A percentile compares a stretch with the other conserved stretches of the same genome.
Evolutionary conservation across 2,113 vertebrate genomes (phyloP).

Genomic region (Cairina moschata): DNA sequence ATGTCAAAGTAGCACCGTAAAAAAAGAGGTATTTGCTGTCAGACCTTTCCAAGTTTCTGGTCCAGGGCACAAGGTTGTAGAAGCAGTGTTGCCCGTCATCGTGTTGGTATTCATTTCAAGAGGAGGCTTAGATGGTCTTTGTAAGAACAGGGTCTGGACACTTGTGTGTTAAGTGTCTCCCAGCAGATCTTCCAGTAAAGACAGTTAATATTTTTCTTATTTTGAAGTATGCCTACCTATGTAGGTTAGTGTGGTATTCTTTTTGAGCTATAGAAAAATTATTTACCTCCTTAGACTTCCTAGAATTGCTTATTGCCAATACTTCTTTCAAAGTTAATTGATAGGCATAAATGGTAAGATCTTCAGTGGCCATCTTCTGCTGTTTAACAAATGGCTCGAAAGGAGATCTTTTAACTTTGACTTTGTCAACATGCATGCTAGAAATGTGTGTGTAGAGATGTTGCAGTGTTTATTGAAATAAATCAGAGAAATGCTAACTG

Average conservation of each 20-base stretch:
- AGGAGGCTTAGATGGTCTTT: not conserved
- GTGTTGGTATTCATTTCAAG: not conserved
- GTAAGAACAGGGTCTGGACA: not conserved
- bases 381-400: not conserved
- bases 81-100: not conserved
- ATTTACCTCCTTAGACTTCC: not conserved
- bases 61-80: not conserved
- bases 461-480: not conserved
- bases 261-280: not conserved
- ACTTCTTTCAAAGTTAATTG: not conserved
- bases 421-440: not conserved
- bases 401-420: not conserved
- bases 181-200: not conserved
- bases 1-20: constrained; percentile 8
- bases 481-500: not conserved
- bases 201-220: not conserved
- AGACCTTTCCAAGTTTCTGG: not conserved
- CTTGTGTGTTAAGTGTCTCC: not conserved
- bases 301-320: not conserved
- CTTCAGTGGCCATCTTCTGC: not conserved
- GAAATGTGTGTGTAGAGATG: not conserved
- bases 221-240: not conserved
- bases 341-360: not conserved
- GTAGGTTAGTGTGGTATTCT: not conserved
- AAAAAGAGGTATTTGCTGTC: not conserved